Evolutionary conservation across 2,888 invertebrate genomes (phyloP).

Genomic region (Lobophora halterata): DNA sequence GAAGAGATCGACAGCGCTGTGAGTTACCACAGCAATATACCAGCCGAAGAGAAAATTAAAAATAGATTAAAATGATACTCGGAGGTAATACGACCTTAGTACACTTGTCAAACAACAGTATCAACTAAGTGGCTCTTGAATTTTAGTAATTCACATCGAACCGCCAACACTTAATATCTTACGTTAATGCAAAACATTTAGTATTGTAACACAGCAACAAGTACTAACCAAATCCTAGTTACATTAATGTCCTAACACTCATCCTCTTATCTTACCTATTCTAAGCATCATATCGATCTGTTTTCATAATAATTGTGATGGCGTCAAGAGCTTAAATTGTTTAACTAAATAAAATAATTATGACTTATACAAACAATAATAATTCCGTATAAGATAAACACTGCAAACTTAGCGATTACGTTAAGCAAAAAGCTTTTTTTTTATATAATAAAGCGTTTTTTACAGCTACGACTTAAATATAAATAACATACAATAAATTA

Average conservation of each 20-base stretch:
- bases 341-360: slow-evolving; percentile 67
- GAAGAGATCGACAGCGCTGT: slow-evolving; percentile 31
- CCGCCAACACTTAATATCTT: slow-evolving; percentile 46
- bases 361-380: slow-evolving; percentile 61
- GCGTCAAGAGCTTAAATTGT: slow-evolving; percentile 67
- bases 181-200: slow-evolving; percentile 47
- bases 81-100: slow-evolving; percentile 78
- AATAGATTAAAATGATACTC: slow-evolving; percentile 78
- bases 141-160: slow-evolving; percentile 48
- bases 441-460: slow-evolving; percentile 52
- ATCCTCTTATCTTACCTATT: slow-evolving; percentile 56
- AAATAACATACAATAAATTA: slow-evolving; percentile 64
- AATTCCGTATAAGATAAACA: slow-evolving; percentile 57
- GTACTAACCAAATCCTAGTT: slow-evolving; percentile 66
- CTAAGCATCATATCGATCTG: slow-evolving; percentile 61
- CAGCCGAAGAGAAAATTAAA: slow-evolving; percentile 61
- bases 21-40: slow-evolving; percentile 42
- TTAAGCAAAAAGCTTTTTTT: slow-evolving; percentile 67
- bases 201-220: slow-evolving; percentile 66
- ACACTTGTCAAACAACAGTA: slow-evolving; percentile 69
- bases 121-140: slow-evolving; percentile 71
- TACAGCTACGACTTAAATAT: slow-evolving; percentile 68
- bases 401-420: slow-evolving; percentile 59
- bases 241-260: slow-evolving; percentile 62
- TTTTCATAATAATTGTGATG: slow-evolving; percentile 69